These are phyloP conservation scores for Odontocolon sp. DNA, from an alignment of 2,888 invertebrate genomes.

Conservation along the genomic window DNA sequence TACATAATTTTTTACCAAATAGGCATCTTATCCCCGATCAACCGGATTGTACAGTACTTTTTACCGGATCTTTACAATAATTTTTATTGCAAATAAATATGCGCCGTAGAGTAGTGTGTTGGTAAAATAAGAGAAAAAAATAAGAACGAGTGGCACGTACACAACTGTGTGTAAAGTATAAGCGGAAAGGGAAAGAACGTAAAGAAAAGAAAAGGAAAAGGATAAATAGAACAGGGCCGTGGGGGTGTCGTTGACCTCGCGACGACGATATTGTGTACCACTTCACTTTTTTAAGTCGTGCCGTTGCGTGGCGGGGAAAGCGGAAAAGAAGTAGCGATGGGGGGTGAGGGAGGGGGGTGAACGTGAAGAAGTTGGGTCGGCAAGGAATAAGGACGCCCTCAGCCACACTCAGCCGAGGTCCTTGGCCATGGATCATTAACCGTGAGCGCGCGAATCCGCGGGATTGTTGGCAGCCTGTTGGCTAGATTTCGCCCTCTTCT, in stretches of 20 bases:
- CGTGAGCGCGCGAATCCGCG: slow-evolving; percentile 72
- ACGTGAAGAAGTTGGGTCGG: slow-evolving; percentile 69
- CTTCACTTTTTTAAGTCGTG: slow-evolving; percentile 77
- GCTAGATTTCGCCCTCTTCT: neutral
- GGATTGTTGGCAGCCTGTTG: slow-evolving; percentile 50
- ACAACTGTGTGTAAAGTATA: neutral
- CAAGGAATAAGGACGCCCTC: slow-evolving; percentile 78
- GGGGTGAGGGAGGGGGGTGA: slow-evolving; percentile 19
- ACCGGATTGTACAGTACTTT: no score
- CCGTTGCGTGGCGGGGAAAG: slow-evolving; percentile 14
- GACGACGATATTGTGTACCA: slow-evolving; percentile 78
- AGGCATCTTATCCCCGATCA: no score
- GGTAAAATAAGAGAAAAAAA: no score
- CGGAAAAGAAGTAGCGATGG: neutral
- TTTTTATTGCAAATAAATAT: no score
- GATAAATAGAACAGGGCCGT: slow-evolving; percentile 60
- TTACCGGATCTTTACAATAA: no score
- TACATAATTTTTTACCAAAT: neutral
- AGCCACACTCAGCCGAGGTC: slow-evolving; percentile 78
- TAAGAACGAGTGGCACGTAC: neutral
- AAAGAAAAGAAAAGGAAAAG: slow-evolving; percentile 45
- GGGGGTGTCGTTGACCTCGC: slow-evolving; percentile 79
- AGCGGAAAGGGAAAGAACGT: neutral
- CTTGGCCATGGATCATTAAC: slow-evolving; percentile 79
- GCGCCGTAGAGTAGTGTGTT: no score